phyloP scores from a whole-genome alignment of 30 jellyfish, hydroid and myxozoan species.

The Aurelia aurita region DNA sequence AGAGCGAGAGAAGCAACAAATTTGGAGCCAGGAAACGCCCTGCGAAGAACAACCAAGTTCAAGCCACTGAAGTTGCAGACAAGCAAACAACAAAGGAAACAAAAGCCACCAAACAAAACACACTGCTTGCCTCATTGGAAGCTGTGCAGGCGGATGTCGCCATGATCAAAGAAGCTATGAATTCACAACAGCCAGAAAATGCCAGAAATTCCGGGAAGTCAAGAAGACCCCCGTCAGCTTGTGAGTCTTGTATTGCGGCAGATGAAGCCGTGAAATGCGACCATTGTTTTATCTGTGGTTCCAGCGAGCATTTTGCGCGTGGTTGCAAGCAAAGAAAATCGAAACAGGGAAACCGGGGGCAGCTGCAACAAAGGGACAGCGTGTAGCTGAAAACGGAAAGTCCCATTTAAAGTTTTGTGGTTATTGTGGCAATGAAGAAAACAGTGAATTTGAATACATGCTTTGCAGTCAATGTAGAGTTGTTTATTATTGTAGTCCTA shows the following conservation, averaged over 20 bases:
- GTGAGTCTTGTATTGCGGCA: conserved; percentile 47
- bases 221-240: conserved; percentile 36
- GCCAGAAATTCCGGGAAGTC: conserved; percentile 5
- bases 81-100: conserved; percentile 23
- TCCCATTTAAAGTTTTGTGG: conserved; percentile 44
- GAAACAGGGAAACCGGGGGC: conserved; percentile 66
- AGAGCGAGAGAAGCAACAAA: conserved; percentile 30
- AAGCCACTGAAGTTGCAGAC: conserved; percentile 25
- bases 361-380: conserved; percentile 63
- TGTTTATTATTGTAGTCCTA: conserved; percentile 56
- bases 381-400: conserved; percentile 48
- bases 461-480: conserved; percentile 56
- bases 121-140: conserved; percentile 17
- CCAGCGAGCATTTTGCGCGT: conserved; percentile 59
- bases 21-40: conserved; percentile 13
- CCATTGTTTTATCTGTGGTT: conserved; percentile 50
- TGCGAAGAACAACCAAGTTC: conserved; percentile 12
- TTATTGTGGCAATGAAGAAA: conserved; percentile 44
- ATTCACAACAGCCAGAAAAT: conserved; percentile 25
- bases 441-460: conserved; percentile 12
- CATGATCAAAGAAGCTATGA: conserved; percentile 34
- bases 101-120: conserved; percentile 7
- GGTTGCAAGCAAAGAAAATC: conserved; percentile 64
- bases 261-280: conserved; percentile 48
- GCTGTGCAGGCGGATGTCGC: conserved; percentile 40